Percentiles rank a stretch among this genome's conserved stretches.
Conservation (phyloP, 2,888 invertebrate species). For the Tetramorium bicarinatum region DNA sequence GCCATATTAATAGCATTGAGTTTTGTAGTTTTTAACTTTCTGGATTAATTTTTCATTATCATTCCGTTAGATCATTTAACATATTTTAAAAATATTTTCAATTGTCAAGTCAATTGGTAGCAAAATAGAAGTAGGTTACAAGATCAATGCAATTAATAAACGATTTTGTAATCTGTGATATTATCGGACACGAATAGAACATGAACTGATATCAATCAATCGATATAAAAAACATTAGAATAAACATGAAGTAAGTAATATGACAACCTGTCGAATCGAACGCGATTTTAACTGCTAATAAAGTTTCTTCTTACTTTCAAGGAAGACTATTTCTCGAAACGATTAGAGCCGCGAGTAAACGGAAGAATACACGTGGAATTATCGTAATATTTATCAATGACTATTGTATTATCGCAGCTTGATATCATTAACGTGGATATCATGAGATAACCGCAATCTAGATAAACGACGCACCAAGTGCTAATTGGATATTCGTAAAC, state of each 20-base stretch:
- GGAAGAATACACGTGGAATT: slow-evolving; percentile 21
- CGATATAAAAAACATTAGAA: slow-evolving; percentile 51
- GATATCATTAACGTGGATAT: slow-evolving; percentile 67
- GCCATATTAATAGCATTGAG: not conserved
- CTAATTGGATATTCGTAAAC: slow-evolving; percentile 37
- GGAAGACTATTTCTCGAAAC: not conserved
- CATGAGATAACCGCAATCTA: slow-evolving; percentile 66
- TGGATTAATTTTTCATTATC: not conserved
- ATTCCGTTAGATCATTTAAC: not conserved
- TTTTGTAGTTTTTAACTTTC: not conserved
- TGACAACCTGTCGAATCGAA: no score
- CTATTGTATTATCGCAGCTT: slow-evolving; percentile 65
- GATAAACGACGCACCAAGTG: slow-evolving; percentile 18
- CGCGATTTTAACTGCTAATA: slow-evolving; percentile 5
- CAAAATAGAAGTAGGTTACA: not conserved
- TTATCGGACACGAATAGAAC: slow-evolving; percentile 53
- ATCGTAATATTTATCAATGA: slow-evolving; percentile 28
- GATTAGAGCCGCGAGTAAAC: slow-evolving; percentile 15
- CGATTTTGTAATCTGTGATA: slow-evolving; percentile 23
- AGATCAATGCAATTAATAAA: slow-evolving; percentile 47
- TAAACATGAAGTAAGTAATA: no score
- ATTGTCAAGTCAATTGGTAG: slow-evolving; percentile 3
- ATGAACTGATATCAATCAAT: slow-evolving; percentile 54
- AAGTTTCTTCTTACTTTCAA: not conserved
- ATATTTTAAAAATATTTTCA: not conserved